Base-by-base conservation (phyloP, 2,797 vertebrate genomes). In the Coregonus suidteri region DNA sequence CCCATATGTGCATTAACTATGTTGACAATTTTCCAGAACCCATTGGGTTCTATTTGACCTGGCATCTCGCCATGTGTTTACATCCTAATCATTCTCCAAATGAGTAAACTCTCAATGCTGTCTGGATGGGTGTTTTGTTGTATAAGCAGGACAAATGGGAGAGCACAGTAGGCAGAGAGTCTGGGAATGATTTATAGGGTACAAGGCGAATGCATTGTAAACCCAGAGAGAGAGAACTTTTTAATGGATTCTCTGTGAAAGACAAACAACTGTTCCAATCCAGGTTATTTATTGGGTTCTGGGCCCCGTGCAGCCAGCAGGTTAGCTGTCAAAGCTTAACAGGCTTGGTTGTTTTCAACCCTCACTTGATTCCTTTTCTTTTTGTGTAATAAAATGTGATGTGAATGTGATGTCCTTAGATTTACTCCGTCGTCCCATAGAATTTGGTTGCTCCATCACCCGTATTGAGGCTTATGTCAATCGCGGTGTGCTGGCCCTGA, bases 181-280 rank as follows among this genome's bases (percentile, higher is more conserved):
- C 67, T 35, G 74, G 79, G 31, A 75, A 68, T 92, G 91, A 94
- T 93, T 91, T 93, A 93, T 90, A 82, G 87, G 80, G 75, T 88
- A 86, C 88, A 85, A 87, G 79, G n/a, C 75, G 79, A 88, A 89
- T 83, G 81, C 81, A 89, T 87, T 87, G 90, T 92, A 91, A 93
- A 93, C 83, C 83, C 88, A 83, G 77, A 68, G 65, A 79, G 81
- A 92, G 87, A 87, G 87, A 92, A 91, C 85, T 89, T 91, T 56
- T 88, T 92, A 94, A 94, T 93, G 88, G 90, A 89, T 93, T 93
- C 82, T 88, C 81, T 80, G 85, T 82, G 86, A 91, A 92, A 92
- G 88, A 93, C 85, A 91, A 93, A 92, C 87, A 91, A 91, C 87
- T 88, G 84, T 88, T 91, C 81, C 84, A 83, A 83, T 91, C 88